Percentiles rank a stretch among this genome's conserved stretches.
Conservation (phyloP, 2,797 vertebrate species). For the Aeoliscus strigatus region DNA sequence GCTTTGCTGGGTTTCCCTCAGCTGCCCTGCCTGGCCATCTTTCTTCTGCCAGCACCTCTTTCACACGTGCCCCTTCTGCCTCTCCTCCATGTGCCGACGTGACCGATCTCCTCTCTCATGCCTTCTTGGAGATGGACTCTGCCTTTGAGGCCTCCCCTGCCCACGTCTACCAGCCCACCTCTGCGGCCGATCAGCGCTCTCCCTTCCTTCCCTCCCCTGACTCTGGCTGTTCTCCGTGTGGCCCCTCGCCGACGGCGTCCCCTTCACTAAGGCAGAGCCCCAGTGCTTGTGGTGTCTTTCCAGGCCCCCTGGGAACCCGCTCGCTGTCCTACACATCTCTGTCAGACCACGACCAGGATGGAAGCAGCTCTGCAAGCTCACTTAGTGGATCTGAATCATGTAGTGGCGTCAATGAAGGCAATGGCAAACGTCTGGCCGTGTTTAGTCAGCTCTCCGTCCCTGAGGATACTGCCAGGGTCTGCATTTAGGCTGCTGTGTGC, state of each 20-base stretch:
- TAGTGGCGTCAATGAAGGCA: slow-evolving; percentile 53
- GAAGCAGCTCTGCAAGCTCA: slow-evolving; percentile 76
- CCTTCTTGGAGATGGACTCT: slow-evolving; percentile 60
- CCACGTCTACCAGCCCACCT: slow-evolving; percentile 27
- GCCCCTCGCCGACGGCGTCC: slow-evolving; percentile 57
- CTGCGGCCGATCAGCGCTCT: slow-evolving; percentile 36
- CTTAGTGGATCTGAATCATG: slow-evolving; percentile 76
- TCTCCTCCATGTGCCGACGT: slow-evolving; percentile 60
- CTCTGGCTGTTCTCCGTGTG: slow-evolving; percentile 67
- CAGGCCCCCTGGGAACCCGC: slow-evolving; percentile 54
- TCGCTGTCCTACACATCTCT: slow-evolving; percentile 81
- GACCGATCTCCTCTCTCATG: slow-evolving; percentile 61
- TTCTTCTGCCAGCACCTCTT: slow-evolving; percentile 17
- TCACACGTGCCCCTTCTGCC: slow-evolving; percentile 17
- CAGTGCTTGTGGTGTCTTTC: slow-evolving; percentile 13
- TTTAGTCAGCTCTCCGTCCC: slow-evolving; percentile 86
- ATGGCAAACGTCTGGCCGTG: slow-evolving; percentile 76
- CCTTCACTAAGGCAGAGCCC: slow-evolving; percentile 60
- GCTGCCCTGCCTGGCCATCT: slow-evolving; percentile 16
- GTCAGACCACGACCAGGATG: slow-evolving; percentile 79
- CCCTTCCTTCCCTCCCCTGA: slow-evolving; percentile 73
- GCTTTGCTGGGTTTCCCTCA: slow-evolving; percentile 78
- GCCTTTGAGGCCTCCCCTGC: slow-evolving; percentile 53
- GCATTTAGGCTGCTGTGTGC: slow-evolving; percentile 47
- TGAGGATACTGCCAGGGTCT: slow-evolving; percentile 62